These are phyloP conservation scores for Diplazon laetatorius DNA, from an alignment of 2,888 invertebrate genomes.

Conservation along the genomic window DNA sequence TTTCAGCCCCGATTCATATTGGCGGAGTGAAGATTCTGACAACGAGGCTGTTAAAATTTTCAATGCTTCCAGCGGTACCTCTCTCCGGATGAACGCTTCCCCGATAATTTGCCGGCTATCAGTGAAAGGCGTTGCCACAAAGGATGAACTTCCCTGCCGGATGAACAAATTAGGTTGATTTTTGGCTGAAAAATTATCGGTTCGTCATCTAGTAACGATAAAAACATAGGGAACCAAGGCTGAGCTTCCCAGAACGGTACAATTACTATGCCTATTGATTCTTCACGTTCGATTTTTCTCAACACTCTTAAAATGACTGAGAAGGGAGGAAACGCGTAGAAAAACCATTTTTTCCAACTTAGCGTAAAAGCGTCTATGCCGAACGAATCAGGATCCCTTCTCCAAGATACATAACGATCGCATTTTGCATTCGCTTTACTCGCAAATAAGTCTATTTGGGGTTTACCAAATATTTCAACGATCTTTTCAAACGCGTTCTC, in stretches of 20 bases:
- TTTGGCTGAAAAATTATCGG: too few relatives aligned
- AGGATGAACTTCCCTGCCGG: slow-evolving; percentile 57
- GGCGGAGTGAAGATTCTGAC: slow-evolving; percentile 21
- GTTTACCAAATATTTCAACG: not conserved
- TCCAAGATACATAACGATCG: too few relatives aligned
- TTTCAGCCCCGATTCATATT: slow-evolving; percentile 30
- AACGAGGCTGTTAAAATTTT: slow-evolving; percentile 36
- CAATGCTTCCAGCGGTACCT: slow-evolving; percentile 9
- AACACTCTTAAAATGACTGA: too few relatives aligned
- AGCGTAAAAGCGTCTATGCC: too few relatives aligned
- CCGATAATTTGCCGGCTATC: slow-evolving; percentile 44
- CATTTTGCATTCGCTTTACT: slow-evolving; percentile 65
- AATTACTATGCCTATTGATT: too few relatives aligned
- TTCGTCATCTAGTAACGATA: too few relatives aligned
- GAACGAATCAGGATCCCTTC: too few relatives aligned
- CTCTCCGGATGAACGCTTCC: slow-evolving; percentile 36
- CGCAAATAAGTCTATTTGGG: slow-evolving; percentile 68
- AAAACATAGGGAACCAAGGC: too few relatives aligned
- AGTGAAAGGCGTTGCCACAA: slow-evolving; percentile 27
- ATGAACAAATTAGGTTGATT: slow-evolving; percentile 59
- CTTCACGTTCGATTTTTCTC: too few relatives aligned
- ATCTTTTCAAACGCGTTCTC: slow-evolving; percentile 8
- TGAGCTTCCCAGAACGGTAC: too few relatives aligned
- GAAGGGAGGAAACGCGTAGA: too few relatives aligned
- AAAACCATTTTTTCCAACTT: too few relatives aligned